Conservation (phyloP, 2,888 invertebrate genomes). For the Hoplodrina ambigua region DNA sequence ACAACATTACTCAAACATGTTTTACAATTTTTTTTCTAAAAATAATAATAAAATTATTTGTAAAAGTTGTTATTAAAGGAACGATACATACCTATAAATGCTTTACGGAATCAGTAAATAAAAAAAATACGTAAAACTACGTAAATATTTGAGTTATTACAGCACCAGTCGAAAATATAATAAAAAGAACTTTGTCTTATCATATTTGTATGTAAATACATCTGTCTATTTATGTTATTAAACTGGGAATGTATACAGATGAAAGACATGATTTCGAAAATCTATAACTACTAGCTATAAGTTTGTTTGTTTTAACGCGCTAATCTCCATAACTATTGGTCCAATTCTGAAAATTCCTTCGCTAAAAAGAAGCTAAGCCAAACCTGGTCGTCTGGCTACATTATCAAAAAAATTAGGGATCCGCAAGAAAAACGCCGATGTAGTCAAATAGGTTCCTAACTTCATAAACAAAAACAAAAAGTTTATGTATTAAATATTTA, state of each 20-base stretch:
- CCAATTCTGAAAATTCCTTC: too few species aligned
- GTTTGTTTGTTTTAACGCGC: too few species aligned
- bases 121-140: constrained; percentile 58
- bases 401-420: too few species aligned
- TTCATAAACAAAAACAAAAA: constrained; percentile 19
- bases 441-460: not conserved
- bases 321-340: too few species aligned
- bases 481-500: constrained; percentile 19
- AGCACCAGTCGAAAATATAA: constrained; percentile 78
- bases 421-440: too few species aligned
- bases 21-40: constrained; percentile 40
- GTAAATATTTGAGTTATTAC: constrained; percentile 71
- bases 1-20: constrained; percentile 52
- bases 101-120: constrained; percentile 80
- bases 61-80: constrained; percentile 56
- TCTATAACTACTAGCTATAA: too few species aligned
- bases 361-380: too few species aligned
- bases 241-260: constrained; percentile 36
- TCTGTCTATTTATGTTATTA: constrained; percentile 22
- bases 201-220: constrained; percentile 16
- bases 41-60: constrained; percentile 38
- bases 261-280: not conserved
- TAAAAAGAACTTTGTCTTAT: constrained; percentile 42
- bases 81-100: constrained; percentile 77
- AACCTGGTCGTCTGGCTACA: too few species aligned